Base-by-base conservation (phyloP, 1,140 invertebrate genomes). In the Drosophila seguyi region DNA sequence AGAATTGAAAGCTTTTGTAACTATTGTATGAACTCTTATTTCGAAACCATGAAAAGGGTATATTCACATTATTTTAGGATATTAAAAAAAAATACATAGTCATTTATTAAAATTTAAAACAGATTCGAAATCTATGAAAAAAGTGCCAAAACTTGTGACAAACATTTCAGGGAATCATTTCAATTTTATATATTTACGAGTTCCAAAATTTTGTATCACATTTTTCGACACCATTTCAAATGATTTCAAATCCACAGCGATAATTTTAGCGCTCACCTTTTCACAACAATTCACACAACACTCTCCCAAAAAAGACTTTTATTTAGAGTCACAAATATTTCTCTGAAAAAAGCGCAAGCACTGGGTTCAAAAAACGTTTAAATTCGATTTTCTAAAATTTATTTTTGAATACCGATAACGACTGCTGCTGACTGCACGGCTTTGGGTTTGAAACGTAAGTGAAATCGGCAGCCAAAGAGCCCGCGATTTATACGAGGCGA, bases 361-460 rank as follows among this genome's bases (percentile, higher is more conserved):
- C 53, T 36, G 57, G 57, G 34, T 48, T 63, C 48, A 65, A 52
- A 38, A 73, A 58, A 57, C 48, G 52, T 57, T 22, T 41, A 27
- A 39, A 53, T 55, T 44, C 62, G 36, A 18, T 53, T 59, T 59
- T 58, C 7, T 16, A 52, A 36, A 61, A 68, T 52, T 63, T 61
- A 34, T 6, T 7, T 34, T 41, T 47, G 16, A 38, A 79, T 78
- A 82, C 79, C 79, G 80, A 82, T 52, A 34, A 44, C 73, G 58
- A 31, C 62, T 65, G 57, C 63, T 68, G 55, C 41, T 69, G 68
- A 90, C 81, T 90, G 66, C 81, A 84, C 85, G 69, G 78, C 78
- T 85, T 75, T 85, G 66, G 74, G 88, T 79, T 78, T 79, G 68
- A 88, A 90, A 85, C 86, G 81, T 84, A 72, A 90, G 85, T 88